Conservation (phyloP, 2,888 invertebrate species). For the Willowsia nigromaculata region DNA sequence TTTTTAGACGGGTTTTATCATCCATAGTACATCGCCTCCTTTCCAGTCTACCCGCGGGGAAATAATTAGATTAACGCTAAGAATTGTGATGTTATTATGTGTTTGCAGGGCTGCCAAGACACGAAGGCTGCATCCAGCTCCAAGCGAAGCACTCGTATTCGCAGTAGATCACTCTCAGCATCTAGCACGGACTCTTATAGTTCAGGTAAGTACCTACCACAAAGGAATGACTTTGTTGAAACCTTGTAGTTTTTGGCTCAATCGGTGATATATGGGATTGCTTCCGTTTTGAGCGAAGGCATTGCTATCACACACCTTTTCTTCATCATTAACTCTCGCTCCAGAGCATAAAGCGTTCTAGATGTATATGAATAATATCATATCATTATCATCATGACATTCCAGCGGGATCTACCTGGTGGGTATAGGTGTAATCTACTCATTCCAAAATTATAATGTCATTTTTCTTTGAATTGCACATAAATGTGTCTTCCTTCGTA, state of each 20-base stretch:
- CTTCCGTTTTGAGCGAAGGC: neutral
- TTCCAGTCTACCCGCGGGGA: neutral
- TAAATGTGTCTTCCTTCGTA: neutral
- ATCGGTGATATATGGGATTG: neutral
- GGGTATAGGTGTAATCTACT: neutral
- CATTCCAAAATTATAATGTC: constrained; percentile 1
- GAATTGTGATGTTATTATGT: constrained; percentile 20
- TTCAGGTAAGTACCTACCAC: constrained; percentile 85
- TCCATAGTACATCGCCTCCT: neutral
- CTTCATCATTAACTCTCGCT: neutral
- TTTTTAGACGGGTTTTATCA: neutral
- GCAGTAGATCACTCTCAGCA: constrained; percentile 94
- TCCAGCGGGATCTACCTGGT: neutral
- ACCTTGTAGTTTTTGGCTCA: neutral
- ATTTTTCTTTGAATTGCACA: neutral
- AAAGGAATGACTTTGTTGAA: neutral
- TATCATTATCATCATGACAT: neutral
- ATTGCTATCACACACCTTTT: constrained; percentile 4
- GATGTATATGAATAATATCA: too few relatives aligned
- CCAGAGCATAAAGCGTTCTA: neutral
- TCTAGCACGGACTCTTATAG: constrained; percentile 97
- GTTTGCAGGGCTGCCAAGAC: constrained; percentile 73
- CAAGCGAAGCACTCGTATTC: constrained; percentile 92
- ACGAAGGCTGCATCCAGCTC: constrained; percentile 86
- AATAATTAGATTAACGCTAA: constrained; percentile 52